Evolutionary conservation across 2,888 invertebrate species (phyloP), one percentile per base, ranked within the genome.

Genomic region (Corbicula japonica): DNA sequence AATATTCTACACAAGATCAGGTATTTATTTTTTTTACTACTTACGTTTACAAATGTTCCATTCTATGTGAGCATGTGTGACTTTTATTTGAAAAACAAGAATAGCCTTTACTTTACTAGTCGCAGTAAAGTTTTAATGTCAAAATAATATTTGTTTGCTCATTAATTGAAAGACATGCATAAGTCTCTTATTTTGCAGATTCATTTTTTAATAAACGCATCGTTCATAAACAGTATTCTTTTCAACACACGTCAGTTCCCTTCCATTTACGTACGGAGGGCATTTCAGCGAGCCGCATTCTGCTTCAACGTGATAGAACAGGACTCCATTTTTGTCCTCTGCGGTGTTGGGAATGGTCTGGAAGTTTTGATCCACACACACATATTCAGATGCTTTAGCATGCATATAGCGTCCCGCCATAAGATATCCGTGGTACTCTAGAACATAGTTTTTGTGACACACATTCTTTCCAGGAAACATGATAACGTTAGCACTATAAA

Each of bases 341-440:
- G 38, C 10, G 8, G 54, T 56, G 2, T 54, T 54, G 5, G 5
- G 6, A 1, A 52, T 0, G 23, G 8, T 23, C 35, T 72, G 62
- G 0, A 63, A 63, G 18, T 32, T 8, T 2, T n/a, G n/a, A 34
- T 72, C 72, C n/a, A 72, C 44, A 34, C 72, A 72, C 8, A 63
- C 63, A 23, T 52, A 54, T 18, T 72, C 63, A 8, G 52, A 61
- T 0, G 72, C 23, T 1, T 41, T 28, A 30, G 18, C 28, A 6
- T 62, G 44, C 1, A 8, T 0, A 52, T 63, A 41, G 30, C 52
- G 23, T 2, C 38, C 63, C 0, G 63, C 52, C 72, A 72, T 72
- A 10, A 72, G 52, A 28, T 72, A 72, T 1, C 72, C 72, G 8
- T 26, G 52, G 30, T 72, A 62, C 34, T 72, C 72, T 12, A 50